Percentiles rank a stretch among this genome's conserved stretches.
Evolutionary conservation across 2,888 invertebrate genomes (phyloP).

Genomic region (Meloe dianella): DNA sequence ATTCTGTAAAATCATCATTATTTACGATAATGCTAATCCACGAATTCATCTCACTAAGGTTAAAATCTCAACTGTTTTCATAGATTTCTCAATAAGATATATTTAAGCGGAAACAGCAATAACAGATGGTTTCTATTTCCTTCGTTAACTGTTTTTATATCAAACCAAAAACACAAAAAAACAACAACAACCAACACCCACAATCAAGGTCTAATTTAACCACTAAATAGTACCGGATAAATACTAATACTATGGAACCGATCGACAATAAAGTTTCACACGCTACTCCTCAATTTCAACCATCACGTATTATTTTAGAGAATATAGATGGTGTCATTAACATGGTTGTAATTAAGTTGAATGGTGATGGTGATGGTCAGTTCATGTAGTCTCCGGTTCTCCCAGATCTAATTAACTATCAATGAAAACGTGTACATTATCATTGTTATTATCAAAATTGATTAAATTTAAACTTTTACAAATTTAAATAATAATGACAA

Average conservation of each 20-base stretch:
- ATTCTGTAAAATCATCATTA: neutral
- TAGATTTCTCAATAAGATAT: no score
- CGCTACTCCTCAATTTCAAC: conserved; percentile 24
- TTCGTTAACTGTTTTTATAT: no score
- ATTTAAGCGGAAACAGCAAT: no score
- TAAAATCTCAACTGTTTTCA: no score
- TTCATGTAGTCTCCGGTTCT: neutral
- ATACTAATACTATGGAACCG: neutral
- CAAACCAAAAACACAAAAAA: neutral
- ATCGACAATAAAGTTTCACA: conserved; percentile 27
- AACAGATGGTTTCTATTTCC: no score
- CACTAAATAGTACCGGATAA: conserved; percentile 1
- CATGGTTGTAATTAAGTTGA: conserved; percentile 33
- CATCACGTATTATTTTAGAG: conserved; percentile 17
- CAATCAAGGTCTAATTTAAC: neutral
- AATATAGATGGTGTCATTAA: conserved; percentile 33
- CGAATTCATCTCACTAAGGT: no score
- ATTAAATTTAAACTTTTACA: no score
- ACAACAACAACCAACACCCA: neutral
- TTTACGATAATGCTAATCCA: neutral
- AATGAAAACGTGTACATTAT: neutral
- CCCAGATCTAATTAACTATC: neutral
- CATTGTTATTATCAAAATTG: neutral
- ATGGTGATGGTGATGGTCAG: neutral
- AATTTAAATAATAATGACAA: no score